Evolutionary conservation across 2,888 invertebrate species (phyloP), one percentile per base, ranked within the genome.

Genomic region (Drosophila kambysellisi): DNA sequence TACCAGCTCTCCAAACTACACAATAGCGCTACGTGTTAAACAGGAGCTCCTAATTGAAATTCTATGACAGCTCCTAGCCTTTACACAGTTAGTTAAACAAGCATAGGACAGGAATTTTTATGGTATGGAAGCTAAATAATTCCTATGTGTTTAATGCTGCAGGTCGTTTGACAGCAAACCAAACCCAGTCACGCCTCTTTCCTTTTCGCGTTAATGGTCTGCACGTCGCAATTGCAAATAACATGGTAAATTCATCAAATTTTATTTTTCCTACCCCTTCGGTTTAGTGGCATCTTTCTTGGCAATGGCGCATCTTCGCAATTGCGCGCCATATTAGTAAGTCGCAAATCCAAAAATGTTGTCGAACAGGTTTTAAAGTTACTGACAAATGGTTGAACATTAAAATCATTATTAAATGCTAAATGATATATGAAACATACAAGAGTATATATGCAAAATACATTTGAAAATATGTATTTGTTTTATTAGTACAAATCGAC

Each of bases 21-120:
- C 20, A 54, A 43, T 20, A 37, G 15, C 29, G 39, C 41, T 73
- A 82, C 84, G 70, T 74, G 70, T 50, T 29, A 9, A 72, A 51
- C 64, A 67, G 53, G 52, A 73, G 56, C 57, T 77, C 48, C 84
- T 85, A 85, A 85, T 85, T 85, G 79, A 79, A 73, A 85, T 88
- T 85, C 84, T 35, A 77, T 65, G 52, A 66, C 43, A 63, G 83
- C 37, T 69, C 54, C 60, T 67, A 74, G 60, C 72, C 69, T 75
- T 88, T 83, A 79, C 72, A 79, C 88, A 85, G 83, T 84, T 84
- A 88, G 83, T 84, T 88, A 84, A 84, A 81, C 84, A 84, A 64
- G 35, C 56, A 52, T 33, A 15, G 60, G 35, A 46, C 33, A 37
- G n/a, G 50, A 15, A 8, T 37, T 43, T 35, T 11, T 20, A 29